Base-by-base conservation (phyloP, 2,797 vertebrate genomes). In the Acanthis flammea region DNA sequence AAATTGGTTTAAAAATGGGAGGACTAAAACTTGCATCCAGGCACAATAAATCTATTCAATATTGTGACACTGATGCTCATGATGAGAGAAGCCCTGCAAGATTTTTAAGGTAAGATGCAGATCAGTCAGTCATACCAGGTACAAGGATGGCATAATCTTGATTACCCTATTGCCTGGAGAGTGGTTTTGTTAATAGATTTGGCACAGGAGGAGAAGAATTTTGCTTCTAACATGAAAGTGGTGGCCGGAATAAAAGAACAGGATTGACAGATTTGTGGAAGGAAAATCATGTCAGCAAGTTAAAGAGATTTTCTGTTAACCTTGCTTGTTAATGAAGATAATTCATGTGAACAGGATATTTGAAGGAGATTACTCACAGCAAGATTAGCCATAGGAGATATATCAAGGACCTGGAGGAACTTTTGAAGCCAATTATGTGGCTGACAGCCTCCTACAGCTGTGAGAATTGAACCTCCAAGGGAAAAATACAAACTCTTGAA, bases 351-450 rank as follows among this genome's bases (percentile, higher is more conserved):
- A 51, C 85, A 80, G 96, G 95, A 39, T 94, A 77, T 91, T 90
- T 94, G 94, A 80, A 86, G 89, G 92, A 76, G 95, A 95, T 96
- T 94, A 91, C 94, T 95, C 95, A 45, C 92, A 95, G 87, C 57
- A n/a, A 94, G 96, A 80, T 92, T 71, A 95, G 54, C 96, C 65
- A 37, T 92, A 90, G 94, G 87, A 94, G 94, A 85, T 77, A 12
- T 7, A 91, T 61, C 82, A 35, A 71, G 89, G 68, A 67, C 76
- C 89, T 90, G 87, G 87, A 90, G 89, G 85, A 96, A 83, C 81
- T 96, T 96, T 27, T 45, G 91, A 90, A 90, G 68, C 72, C 91
- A 92, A 58, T 96, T 96, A 86, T 71, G 72, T 80, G 81, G n/a
- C 55, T 92, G 91, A 80, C 72, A 91, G 75, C 72, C 63, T 94